A percentile compares a stretch with the other conserved stretches of the same genome.
These are phyloP conservation scores for Colinus virginianus DNA, from an alignment of 2,113 vertebrate species.

Conservation along the genomic window DNA sequence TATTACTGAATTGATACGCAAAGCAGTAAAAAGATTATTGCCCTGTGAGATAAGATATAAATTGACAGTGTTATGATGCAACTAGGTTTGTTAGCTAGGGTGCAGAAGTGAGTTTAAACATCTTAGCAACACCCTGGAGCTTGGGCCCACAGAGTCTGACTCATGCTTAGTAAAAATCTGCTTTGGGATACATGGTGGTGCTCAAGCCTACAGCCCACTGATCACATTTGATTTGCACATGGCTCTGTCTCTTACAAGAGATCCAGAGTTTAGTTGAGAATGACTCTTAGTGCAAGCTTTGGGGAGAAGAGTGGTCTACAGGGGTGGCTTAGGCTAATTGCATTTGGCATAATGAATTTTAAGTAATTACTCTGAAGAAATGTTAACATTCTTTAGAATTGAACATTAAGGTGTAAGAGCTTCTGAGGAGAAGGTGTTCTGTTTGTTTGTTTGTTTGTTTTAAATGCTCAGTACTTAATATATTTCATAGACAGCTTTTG, in stretches of 20 bases:
- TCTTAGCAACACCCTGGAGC: not conserved
- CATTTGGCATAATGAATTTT: not conserved
- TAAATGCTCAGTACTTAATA: not conserved
- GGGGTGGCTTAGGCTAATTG: not conserved
- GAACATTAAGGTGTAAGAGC: not conserved
- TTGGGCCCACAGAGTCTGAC: not conserved
- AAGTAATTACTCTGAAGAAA: not conserved
- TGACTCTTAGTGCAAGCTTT: not conserved
- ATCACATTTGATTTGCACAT: not conserved
- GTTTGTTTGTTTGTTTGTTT: not conserved
- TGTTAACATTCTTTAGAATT: not conserved
- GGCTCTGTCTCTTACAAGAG: not conserved
- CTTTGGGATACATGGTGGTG: not conserved
- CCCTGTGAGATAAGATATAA: not conserved
- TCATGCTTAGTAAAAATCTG: not conserved
- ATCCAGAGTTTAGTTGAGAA: not conserved
- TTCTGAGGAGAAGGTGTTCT: not conserved
- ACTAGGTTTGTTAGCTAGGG: not conserved
- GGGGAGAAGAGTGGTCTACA: not conserved
- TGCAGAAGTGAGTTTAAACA: not conserved
- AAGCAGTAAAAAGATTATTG: not conserved
- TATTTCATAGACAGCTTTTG: not conserved
- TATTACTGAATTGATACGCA: not conserved
- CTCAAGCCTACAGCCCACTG: not conserved
- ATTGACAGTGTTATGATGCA: accelerated